Conservation (phyloP, 2,888 invertebrate species). For the Conus canariensis region DNA sequence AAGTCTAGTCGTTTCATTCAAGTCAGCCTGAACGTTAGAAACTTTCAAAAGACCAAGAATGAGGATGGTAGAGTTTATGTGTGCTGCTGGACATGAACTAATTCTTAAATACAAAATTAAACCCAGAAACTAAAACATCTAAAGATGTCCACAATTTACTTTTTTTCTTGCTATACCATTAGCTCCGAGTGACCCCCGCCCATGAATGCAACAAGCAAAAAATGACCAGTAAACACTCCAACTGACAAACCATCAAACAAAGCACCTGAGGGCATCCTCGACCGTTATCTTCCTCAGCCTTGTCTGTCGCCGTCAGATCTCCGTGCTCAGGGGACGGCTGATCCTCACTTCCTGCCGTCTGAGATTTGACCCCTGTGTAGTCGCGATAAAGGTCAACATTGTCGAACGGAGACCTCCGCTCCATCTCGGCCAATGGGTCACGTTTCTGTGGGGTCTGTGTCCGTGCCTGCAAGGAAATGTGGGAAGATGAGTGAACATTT, state of each 20-base stretch:
- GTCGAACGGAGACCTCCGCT: constrained; percentile 61
- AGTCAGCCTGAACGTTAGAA: too few species aligned
- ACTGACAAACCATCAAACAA: background rate
- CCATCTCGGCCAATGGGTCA: constrained; percentile 20
- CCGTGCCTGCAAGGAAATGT: constrained; percentile 35
- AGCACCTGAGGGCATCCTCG: constrained; percentile 12
- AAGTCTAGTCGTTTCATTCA: too few species aligned
- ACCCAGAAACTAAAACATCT: too few species aligned
- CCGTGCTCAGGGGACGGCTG: constrained; percentile 53
- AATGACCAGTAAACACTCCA: too few species aligned
- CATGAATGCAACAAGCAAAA: too few species aligned
- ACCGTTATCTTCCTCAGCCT: constrained; percentile 48
- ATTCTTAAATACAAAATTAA: too few species aligned
- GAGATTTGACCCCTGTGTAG: constrained; percentile 70
- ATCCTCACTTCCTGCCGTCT: constrained; percentile 58
- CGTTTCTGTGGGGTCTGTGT: background rate
- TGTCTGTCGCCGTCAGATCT: constrained; percentile 54
- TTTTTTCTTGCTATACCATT: too few species aligned
- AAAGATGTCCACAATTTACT: too few species aligned
- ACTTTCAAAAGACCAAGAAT: too few species aligned
- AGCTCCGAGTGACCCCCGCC: too few species aligned
- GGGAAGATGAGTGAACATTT: background rate
- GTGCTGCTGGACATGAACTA: too few species aligned
- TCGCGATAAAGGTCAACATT: constrained; percentile 72
- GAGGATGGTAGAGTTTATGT: too few species aligned